Evolutionary conservation across 2,888 invertebrate species (phyloP), one percentile per base, ranked within the genome.

Genomic region (Drosophila pseudotalamancana): DNA sequence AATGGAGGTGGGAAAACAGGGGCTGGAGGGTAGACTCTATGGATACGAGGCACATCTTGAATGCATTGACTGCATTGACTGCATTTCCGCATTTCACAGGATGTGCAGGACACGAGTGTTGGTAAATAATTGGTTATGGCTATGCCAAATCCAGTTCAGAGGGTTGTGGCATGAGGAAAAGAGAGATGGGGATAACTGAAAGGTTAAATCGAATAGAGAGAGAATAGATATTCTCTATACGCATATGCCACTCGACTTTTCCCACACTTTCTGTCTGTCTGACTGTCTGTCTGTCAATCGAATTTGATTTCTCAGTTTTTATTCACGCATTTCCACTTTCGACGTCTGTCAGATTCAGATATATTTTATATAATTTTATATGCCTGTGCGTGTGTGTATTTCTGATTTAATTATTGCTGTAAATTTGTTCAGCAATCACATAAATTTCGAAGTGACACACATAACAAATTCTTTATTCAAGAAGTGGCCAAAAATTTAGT

Each of bases 61-160:
- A 75, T 77, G 70, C 81, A 72, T 74, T 62, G 66, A 69, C 64
- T 77, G 70, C 81, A 72, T 74, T 62, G 66, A 69, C 64, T 80
- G 80, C 82, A 72, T 78, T 72, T 80, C 85, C 78, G 82, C 40
- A 42, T 77, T 81, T 59, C 55, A 34, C 77, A 80, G 77, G 77
- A 70, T 77, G 72, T 72, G 62, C 84, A 56, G 55, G 64, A 67
- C 51, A 67, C 56, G 79, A 79, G 79, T 78, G 79, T 80, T 75
- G 86, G 86, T 65, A 69, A 79, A 86, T 86, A 79, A 81, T 81
- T 86, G 80, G 85, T 80, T 82, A 80, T 67, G 85, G 85, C 39
- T 68, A 60, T 50, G 56, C 43, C 45, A 9, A 46, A 54, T 34
- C 23, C 62, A 27, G n/a, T 21, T 35, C 39, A 54, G 48, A 55